Percentiles rank a stretch among this genome's conserved stretches.
These are phyloP conservation scores for Lacerta viridis DNA, from an alignment of 2,797 vertebrate genomes.

Conservation along the genomic window DNA sequence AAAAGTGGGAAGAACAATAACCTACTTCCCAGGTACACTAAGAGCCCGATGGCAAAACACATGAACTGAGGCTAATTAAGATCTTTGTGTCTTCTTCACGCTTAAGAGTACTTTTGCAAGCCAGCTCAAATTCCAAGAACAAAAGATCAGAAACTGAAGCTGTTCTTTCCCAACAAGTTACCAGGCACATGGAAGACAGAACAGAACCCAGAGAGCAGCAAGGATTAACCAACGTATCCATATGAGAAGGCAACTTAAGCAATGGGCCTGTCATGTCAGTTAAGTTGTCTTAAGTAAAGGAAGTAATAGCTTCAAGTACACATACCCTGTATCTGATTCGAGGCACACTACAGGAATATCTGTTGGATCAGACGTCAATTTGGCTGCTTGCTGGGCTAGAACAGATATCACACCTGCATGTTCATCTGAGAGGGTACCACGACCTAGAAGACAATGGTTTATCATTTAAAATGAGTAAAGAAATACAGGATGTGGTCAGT, in stretches of 20 bases:
- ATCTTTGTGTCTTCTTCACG: not conserved
- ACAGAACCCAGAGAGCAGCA: not conserved
- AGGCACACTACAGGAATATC: constrained; percentile 92
- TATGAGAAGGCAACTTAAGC: not conserved
- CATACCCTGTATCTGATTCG: constrained; percentile 83
- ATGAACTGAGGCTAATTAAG: not conserved
- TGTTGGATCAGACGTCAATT: constrained; percentile 90
- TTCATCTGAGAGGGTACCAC: constrained; percentile 95
- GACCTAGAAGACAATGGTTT: constrained; percentile 76
- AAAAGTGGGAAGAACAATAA: not conserved
- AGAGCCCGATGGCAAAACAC: not conserved
- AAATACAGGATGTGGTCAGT: not conserved
- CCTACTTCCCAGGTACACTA: not conserved
- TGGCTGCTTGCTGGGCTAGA: constrained; percentile 91
- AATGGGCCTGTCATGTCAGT: not conserved
- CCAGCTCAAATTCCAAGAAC: not conserved
- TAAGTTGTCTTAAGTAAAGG: not conserved
- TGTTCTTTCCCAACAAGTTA: not conserved
- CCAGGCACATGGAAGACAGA: not conserved
- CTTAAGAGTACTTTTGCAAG: not conserved
- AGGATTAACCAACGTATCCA: not conserved
- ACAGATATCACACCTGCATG: constrained; percentile 94
- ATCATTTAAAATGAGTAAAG: not conserved
- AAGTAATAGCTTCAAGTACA: accelerated
- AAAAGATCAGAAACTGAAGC: not conserved